phyloP scores from a whole-genome alignment of 2,888 invertebrate genomes.

The Aporophyla lueneburgensis region DNA sequence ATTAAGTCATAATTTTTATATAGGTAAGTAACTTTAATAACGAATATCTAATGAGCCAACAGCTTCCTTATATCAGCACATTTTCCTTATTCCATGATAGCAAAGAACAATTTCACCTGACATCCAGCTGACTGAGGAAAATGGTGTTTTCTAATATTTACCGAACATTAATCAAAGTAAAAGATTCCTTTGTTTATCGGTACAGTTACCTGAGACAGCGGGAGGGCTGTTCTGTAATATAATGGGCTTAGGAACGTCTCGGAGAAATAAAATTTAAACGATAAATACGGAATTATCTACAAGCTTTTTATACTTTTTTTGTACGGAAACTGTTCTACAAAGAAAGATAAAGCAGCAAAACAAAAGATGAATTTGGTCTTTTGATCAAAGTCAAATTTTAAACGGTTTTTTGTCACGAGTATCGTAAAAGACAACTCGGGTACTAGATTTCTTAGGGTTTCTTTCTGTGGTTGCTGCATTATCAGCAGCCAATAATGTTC shows the following conservation, averaged over 20 bases:
- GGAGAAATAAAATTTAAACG: constrained; percentile 51
- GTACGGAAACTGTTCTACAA: constrained; percentile 1
- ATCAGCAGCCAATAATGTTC: no score
- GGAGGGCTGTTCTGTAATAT: constrained; percentile 33
- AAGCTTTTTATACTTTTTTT: constrained; percentile 14
- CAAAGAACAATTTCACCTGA: constrained; percentile 54
- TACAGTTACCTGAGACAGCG: constrained; percentile 59
- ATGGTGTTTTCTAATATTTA: constrained; percentile 58
- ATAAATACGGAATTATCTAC: constrained; percentile 46
- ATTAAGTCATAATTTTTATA: neutral
- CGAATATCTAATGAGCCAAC: constrained; percentile 13
- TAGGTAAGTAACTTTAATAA: neutral
- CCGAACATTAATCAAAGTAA: constrained; percentile 63
- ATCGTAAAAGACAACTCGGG: no score
- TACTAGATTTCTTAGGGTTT: neutral
- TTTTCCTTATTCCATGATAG: constrained; percentile 43
- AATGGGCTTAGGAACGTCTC: constrained; percentile 43
- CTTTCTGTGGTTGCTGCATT: no score
- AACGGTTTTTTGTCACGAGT: neutral
- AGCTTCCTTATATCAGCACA: neutral
- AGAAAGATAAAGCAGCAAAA: neutral
- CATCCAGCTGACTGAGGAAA: constrained; percentile 60
- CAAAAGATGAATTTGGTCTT: constrained; percentile 1
- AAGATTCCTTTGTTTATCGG: constrained; percentile 61
- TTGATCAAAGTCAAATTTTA: constrained; percentile 5